Conservation (phyloP, 2,113 vertebrate genomes). For the Piprites chloris region DNA sequence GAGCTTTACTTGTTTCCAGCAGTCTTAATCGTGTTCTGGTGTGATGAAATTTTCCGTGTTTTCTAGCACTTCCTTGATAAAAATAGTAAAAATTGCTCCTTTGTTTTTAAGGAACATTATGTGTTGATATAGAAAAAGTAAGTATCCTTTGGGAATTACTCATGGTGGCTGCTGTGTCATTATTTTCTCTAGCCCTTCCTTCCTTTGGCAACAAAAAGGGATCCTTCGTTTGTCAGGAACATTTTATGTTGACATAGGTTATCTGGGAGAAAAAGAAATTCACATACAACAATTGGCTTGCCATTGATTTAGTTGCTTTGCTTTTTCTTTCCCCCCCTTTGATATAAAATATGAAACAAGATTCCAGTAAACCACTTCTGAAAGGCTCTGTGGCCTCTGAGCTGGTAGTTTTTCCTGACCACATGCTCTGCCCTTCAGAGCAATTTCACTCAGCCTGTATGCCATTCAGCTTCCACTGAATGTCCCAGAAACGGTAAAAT, state of each 20-base stretch:
- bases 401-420: neutral
- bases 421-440: neutral
- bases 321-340: neutral
- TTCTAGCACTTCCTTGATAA: neutral
- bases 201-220: accelerated
- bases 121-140: neutral
- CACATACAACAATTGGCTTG: neutral
- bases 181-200: neutral
- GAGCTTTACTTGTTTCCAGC: neutral
- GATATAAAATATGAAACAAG: neutral
- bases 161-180: neutral
- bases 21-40: accelerated
- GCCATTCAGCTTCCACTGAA: neutral
- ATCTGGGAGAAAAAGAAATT: neutral
- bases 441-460: neutral
- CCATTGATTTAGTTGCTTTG: neutral
- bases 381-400: neutral
- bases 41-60: neutral
- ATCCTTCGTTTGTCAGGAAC: neutral
- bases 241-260: neutral
- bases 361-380: neutral
- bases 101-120: neutral
- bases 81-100: neutral
- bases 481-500: neutral
- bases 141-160: neutral